phyloP scores from a whole-genome alignment of 2,797 vertebrate species.

The Antrozous pallidus region DNA sequence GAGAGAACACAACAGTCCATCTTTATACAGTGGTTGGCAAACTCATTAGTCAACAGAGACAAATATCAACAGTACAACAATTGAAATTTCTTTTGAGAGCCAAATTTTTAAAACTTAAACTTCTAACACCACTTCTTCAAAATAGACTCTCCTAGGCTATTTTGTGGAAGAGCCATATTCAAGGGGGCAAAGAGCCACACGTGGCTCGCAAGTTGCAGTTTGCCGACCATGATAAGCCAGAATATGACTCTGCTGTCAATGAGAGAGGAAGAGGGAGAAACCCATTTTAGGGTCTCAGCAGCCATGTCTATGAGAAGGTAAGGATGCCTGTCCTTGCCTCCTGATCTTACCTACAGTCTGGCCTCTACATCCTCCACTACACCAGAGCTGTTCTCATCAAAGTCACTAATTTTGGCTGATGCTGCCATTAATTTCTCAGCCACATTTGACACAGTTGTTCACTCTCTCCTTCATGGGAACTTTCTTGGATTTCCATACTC shows the following conservation, averaged over 20 bases:
- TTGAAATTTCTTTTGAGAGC: no score
- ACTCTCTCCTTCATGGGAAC: not conserved
- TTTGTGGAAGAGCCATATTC: no score
- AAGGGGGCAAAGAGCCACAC: no score
- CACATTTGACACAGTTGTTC: not conserved
- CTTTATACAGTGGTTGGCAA: no score
- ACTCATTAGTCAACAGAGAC: no score
- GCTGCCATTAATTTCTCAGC: not conserved
- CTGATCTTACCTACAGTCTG: not conserved
- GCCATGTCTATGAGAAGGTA: not conserved
- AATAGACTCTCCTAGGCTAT: no score
- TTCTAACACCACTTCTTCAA: no score
- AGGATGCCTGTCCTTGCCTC: not conserved
- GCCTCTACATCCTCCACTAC: not conserved
- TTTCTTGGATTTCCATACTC: not conserved
- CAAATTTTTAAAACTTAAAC: no score
- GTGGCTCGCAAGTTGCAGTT: no score
- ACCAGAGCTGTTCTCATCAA: not conserved
- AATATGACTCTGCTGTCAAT: not conserved
- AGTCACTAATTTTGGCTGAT: not conserved
- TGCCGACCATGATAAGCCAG: constrained; percentile 74
- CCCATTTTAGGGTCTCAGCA: not conserved
- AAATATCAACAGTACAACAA: no score
- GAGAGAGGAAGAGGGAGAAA: not conserved
- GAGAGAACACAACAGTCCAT: constrained; percentile 82